Conservation (phyloP, 2,888 invertebrate genomes). For the Drosophila planitibia region DNA sequence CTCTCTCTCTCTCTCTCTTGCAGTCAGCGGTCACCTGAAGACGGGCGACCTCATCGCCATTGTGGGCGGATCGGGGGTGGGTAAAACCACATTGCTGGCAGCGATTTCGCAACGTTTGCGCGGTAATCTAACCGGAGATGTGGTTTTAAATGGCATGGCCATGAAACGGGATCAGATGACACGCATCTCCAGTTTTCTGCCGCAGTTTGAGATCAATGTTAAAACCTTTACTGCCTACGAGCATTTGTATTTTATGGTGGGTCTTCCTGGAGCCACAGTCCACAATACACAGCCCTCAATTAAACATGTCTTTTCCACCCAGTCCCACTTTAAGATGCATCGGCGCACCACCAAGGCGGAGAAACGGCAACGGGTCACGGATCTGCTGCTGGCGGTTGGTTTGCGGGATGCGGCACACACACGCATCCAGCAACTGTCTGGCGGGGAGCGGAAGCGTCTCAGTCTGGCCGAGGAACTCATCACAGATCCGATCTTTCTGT, state of each 20-base stretch:
- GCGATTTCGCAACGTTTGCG: conserved; percentile 90
- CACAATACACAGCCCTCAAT: background rate
- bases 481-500: conserved; percentile 94
- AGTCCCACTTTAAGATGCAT: conserved; percentile 93
- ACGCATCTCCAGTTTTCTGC: conserved; percentile 93
- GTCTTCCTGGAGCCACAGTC: conserved; percentile 46
- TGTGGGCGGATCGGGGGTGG: conserved; percentile 91
- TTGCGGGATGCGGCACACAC: conserved; percentile 90
- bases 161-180: conserved; percentile 89
- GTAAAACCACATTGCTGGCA: conserved; percentile 91
- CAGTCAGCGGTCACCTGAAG: conserved; percentile 89
- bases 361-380: conserved; percentile 81
- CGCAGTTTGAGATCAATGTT: conserved; percentile 93
- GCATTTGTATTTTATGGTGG: conserved; percentile 94
- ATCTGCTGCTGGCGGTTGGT: conserved; percentile 88
- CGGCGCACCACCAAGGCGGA: conserved; percentile 85
- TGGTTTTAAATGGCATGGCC: conserved; percentile 89
- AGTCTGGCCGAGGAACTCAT: conserved; percentile 95
- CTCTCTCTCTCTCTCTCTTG: conserved; percentile 2
- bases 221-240: conserved; percentile 92
- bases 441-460: conserved; percentile 94
- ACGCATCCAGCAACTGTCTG: conserved; percentile 91
- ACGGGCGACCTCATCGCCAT: conserved; percentile 91
- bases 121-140: conserved; percentile 89
- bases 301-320: background rate